Evolutionary conservation across 2,888 invertebrate species (phyloP).

Genomic region (Byasa hedistus): DNA sequence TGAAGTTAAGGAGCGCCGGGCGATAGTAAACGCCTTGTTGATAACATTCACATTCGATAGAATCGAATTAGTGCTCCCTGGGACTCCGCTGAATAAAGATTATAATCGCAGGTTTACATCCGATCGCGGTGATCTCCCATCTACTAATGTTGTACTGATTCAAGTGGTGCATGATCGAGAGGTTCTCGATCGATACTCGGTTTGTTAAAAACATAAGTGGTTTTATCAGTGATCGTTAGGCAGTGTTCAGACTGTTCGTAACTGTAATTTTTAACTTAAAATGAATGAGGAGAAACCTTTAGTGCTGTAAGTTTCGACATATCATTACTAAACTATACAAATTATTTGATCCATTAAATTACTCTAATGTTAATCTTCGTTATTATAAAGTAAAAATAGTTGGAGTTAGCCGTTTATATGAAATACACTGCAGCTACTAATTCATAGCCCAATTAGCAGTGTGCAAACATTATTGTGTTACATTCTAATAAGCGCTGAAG

Average conservation of each 20-base stretch:
- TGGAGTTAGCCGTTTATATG: too few relatives aligned
- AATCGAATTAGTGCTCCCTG: slow-evolving; percentile 29
- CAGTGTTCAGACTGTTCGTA: slow-evolving; percentile 20
- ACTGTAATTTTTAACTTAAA: slow-evolving; percentile 29
- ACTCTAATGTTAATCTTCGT: too few relatives aligned
- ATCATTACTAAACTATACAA: too few relatives aligned
- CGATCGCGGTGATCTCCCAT: not conserved
- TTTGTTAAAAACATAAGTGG: slow-evolving; percentile 2
- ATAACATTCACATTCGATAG: slow-evolving; percentile 34
- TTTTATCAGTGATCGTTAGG: slow-evolving; percentile 19
- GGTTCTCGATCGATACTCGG: not conserved
- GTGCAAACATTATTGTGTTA: too few relatives aligned
- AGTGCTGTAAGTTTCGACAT: slow-evolving; percentile 58
- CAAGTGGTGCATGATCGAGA: not conserved
- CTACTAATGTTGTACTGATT: not conserved
- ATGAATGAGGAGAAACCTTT: slow-evolving; percentile 62
- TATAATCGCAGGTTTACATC: not conserved
- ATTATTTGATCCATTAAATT: too few relatives aligned
- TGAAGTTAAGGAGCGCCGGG: slow-evolving; percentile 42
- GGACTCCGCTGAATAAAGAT: slow-evolving; percentile 3
- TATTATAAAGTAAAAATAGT: too few relatives aligned
- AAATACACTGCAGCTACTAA: too few relatives aligned
- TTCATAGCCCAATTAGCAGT: too few relatives aligned
- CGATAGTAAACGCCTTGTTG: slow-evolving; percentile 32
- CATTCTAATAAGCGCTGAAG: too few relatives aligned